Evolutionary conservation across 1,140 invertebrate genomes (phyloP), one percentile per base, ranked within the genome.

Genomic region (Dinoponera quadriceps): DNA sequence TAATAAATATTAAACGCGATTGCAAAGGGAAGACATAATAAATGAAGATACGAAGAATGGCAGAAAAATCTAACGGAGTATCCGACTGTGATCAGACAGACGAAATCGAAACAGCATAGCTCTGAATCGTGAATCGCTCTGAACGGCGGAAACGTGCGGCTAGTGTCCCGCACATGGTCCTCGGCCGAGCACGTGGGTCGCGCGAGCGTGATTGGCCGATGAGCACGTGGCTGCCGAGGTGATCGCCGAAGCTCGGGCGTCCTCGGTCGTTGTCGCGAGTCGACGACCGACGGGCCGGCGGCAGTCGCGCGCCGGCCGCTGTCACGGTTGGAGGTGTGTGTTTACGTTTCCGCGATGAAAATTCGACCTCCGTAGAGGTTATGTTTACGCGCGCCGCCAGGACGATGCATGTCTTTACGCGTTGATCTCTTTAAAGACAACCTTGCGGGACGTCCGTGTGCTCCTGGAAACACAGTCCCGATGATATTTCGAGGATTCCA

Each of bases 281-380:
- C 82, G 88, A 78, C 77, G 81, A 44, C 62, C 74, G 85, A 86
- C 83, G 81, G 69, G 84, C 72, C 75, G 81, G 48, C 65, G 89
- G 86, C 93, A 94, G 94, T 94, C 92, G 93, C 91, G 93, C 93
- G 93, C 92, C 91, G 92, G 93, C 93, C 93, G 92, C 93, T 94
- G 93, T 88, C 90, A 93, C 88, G 91, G 80, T 82, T 89, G 74
- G 91, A 81, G 91, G 87, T 89, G 91, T 92, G 84, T 91, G 86
- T 92, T 88, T 90, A 86, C 18, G 82, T 89, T 80, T 82, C 69
- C 81, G 82, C 63, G 84, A 86, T 83, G 74, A 88, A 68, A 66
- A 87, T 82, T 33, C 48, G 65, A n/a, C 57, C 51, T 44, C 38
- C 65, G 63, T 89, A 85, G 82, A 91, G 90, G 90, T 92, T 91